A percentile compares a stretch with the other conserved stretches of the same genome.
These are phyloP conservation scores for Nycteola revayana DNA, from an alignment of 2,888 invertebrate genomes.

Conservation along the genomic window DNA sequence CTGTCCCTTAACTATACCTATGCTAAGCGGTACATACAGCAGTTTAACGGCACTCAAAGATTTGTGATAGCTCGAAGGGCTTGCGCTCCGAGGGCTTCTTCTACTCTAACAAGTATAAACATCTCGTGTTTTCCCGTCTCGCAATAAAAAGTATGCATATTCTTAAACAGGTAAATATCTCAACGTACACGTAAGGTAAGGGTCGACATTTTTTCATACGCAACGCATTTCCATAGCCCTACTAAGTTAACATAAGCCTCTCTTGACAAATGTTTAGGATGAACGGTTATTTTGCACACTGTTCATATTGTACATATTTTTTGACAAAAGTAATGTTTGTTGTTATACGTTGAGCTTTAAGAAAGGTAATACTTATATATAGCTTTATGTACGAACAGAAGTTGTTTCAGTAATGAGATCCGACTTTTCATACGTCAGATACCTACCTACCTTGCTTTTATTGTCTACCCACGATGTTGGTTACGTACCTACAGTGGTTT, in stretches of 20 bases:
- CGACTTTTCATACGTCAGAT: slow-evolving; percentile 37
- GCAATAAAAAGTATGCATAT: slow-evolving; percentile 43
- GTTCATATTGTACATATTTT: slow-evolving; percentile 64
- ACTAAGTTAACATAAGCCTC: slow-evolving; percentile 75
- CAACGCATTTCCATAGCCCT: slow-evolving; percentile 63
- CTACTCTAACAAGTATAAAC: slow-evolving; percentile 27
- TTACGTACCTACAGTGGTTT: too few species aligned
- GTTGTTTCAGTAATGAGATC: slow-evolving; percentile 44
- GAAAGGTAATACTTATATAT: slow-evolving; percentile 53
- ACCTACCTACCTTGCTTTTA: slow-evolving; percentile 29
- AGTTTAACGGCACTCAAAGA: slow-evolving; percentile 5
- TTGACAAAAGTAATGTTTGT: slow-evolving; percentile 49
- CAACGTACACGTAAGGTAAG: slow-evolving; percentile 45
- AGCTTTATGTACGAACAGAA: slow-evolving; percentile 38
- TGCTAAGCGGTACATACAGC: background rate
- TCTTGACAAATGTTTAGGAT: slow-evolving; percentile 79
- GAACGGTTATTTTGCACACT: slow-evolving; percentile 76
- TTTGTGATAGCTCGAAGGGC: slow-evolving; percentile 15
- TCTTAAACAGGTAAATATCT: slow-evolving; percentile 54
- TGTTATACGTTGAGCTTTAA: slow-evolving; percentile 43
- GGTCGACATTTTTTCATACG: slow-evolving; percentile 55
- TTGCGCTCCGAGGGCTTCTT: slow-evolving; percentile 14
- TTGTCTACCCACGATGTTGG: too few species aligned
- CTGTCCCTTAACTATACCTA: too few species aligned
- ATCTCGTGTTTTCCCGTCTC: slow-evolving; percentile 28